Evolutionary conservation across 92 coral and sea anemone genomes (phyloP), one percentile per base, ranked within the genome.

Genomic region (Palythoa grandis): DNA sequence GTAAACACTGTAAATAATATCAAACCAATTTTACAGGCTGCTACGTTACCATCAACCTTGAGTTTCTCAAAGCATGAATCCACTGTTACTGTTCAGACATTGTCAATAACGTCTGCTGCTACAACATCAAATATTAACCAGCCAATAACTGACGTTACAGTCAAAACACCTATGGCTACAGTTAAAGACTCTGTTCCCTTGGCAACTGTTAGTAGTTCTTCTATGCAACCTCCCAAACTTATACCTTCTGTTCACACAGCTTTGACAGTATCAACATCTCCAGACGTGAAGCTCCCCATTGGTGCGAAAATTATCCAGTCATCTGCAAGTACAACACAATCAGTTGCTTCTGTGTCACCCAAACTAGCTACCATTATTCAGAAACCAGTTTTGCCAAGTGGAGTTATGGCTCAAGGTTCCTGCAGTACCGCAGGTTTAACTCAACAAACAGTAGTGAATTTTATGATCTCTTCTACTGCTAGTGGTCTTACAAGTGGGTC

Each of bases 361-460:
- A 80, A 80, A 53, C 48, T 80, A 80, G 85, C 85, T 52, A 80
- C 74, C 24, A 48, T 80, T 40, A 39, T 67, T 67, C 85, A 80
- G 85, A 80, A 80, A 69, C 85, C 85, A 47, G 66, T 66, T 52
- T 47, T 80, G 16, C 85, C 75, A 23, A 80, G 85, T 48, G 75
- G 74, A 65, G 22, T 80, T 47, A 61, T 47, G 61, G 85, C 74
- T 66, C 85, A 65, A 47, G 74, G 85, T 20, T 25, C 54, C 37
- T 12, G 68, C 70, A 77, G 70, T 50, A 52, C 75, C 22, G 15
- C 85, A 24, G 85, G 85, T 69, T 43, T 60, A 80, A 80, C 74
- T n/a, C 85, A 67, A 80, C 85, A n/a, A 48, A 35, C 85, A 66
- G 5, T 80, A 11, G 74, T 80, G 40, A 80, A 80, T 53, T 47